Base-by-base conservation (phyloP, 2,888 invertebrate genomes). In the Lomographa bimaculata region DNA sequence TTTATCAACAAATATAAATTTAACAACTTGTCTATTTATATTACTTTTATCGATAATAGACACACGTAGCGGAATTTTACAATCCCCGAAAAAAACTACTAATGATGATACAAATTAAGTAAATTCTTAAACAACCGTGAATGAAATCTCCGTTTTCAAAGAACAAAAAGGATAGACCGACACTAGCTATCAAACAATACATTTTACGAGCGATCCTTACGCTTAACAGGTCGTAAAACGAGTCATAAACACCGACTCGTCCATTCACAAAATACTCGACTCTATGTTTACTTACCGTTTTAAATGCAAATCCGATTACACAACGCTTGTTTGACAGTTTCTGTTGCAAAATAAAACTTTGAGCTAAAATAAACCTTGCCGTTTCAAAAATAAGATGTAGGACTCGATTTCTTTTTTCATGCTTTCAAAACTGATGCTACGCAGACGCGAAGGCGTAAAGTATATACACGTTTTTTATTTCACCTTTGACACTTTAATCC, bases 401-500 rank as follows among this genome's bases (percentile, higher is more conserved):
- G 18, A 28, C 29, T 21, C 16, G 9, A 44, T 47, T 24, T 37
- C 34, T 20, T 49, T 34, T 25, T 23, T 38, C 36, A 27, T 23
- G 37, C 34, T 40, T 44, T 42, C 61, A 52, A 44, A 57, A 53
- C 51, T 82, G 83, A 86, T 68, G 73, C 63, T 78, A 62, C 62
- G 65, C 86, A 87, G 69, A 72, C 60, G 72, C 69, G 54, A 57
- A 76, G 67, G 79, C 75, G 77, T 74, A 74, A 75, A 79, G 70
- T 76, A 78, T 77, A 74, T 66, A 50, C 72, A 63, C 65, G 58
- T 83, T 86, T 87, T 86, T 86, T 86, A 85, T 87, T 82, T 84
- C 79, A 87, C 84, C 87, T 89, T 87, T 89, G 87, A 87, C 86
- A 87, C 73, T 86, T 85, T 86, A 87, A 89, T 89, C 86, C 82